Evolutionary conservation across 2,888 invertebrate genomes (phyloP), one percentile per base, ranked within the genome.

Genomic region (Noctua janthina): DNA sequence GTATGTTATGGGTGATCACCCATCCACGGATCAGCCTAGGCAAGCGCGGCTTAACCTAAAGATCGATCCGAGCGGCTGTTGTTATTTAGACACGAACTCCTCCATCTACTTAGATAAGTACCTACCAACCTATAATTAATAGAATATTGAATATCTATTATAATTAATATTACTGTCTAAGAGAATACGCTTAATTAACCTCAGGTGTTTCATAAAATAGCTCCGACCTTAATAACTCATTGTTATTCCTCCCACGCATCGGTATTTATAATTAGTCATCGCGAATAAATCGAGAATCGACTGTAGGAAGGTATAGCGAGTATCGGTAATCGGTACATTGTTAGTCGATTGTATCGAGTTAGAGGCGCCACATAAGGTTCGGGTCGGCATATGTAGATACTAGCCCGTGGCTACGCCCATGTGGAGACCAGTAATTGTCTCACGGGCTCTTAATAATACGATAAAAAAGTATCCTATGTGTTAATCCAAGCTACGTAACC

Each of bases 221-320:
- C 74, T 71, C 39, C 39, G 39, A 69, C 51, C 56, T 74, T 82
- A 86, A 85, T 87, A 82, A 84, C 78, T 77, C 76, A 89, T 90
- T 89, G 90, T 89, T 74, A 78, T 67, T 73, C 78, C 68, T 74
- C 90, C 91, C 85, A 91, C 90, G 78, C 70, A 67, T 71, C 71
- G 64, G 10, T 82, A 81, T 78, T 82, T 78, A 76, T 72, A 78
- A 87, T 89, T 88, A 88, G 84, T 90, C 90, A 90, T 87, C 74
- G 76, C 73, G 73, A 79, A 86, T 78, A 46, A 83, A 87, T 78
- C 68, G 71, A 72, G 83, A 82, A 86, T 70, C 29, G n/a, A 54
- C 10, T 77, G n/a, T 20, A 35, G 62, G 62, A 2, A 62, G 11
- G 15, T 74, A 56, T 46, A 35, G 10, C 13, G 35, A 54, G 0